Evolutionary conservation across 1,140 invertebrate genomes (phyloP), one percentile per base, ranked within the genome.

Genomic region (Drosophila insularis): DNA sequence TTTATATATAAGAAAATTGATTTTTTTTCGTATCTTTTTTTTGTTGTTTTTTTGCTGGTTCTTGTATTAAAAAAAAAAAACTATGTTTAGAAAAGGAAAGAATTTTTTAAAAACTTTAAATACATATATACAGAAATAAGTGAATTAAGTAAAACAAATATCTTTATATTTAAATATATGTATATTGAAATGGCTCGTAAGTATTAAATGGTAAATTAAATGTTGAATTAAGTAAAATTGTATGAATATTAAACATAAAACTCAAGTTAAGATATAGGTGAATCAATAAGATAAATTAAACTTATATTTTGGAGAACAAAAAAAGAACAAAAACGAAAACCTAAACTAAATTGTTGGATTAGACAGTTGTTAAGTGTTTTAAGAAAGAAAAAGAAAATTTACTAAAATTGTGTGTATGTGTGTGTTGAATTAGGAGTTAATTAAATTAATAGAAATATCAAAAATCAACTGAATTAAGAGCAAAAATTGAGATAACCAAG

Each of bases 121-220:
- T 21, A n/a, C 32, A 58, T 40, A 46, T 27, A 32, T 35, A 13
- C 3, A 11, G 4, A 13, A 37, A 13, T 37, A 10, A 10, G 32
- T 35, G 32, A 35, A 35, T 2, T 35, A 43, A 53, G 2, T 43
- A 63, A 62, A n/a, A 10, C 35, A 43, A 2, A 43, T 4, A 43
- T 43, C 17, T 43, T 6, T 14, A 43, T 43, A 43, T 43, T 6
- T 14, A 43, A 4, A 43, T 14, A 17, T 7, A 43, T 84, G 87
- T 87, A 81, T 79, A 86, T 55, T 53, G 11, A 61, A 70, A 55
- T 6, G 43, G 32, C 43, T 50, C 43, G 43, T 50, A 50, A 50
- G 43, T 50, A 50, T 50, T 50, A 21, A 50, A 50, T 50, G 43
- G 43, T 50, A 50, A 27, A 31, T 23, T 37, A 35, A 39, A 50